Evolutionary conservation across 2,888 invertebrate genomes (phyloP).

Genomic region (Luperina nickerlii): DNA sequence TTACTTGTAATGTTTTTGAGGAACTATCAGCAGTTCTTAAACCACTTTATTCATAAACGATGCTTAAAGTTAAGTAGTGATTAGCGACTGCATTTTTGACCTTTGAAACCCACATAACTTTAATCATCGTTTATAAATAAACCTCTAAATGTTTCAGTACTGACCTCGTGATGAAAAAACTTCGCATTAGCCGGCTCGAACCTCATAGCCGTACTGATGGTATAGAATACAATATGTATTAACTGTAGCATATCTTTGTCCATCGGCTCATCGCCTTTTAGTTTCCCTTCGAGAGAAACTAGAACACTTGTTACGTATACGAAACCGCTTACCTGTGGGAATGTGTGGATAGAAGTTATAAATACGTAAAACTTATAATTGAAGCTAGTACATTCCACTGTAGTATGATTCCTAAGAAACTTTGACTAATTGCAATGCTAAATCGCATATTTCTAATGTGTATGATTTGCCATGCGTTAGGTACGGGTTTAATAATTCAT

Average conservation of each 20-base stretch:
- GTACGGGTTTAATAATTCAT: background rate
- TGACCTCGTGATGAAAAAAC: slow-evolving; percentile 98
- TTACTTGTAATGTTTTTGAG: background rate
- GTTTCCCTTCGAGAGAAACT: slow-evolving; percentile 96
- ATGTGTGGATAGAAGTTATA: background rate
- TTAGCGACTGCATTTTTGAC: background rate
- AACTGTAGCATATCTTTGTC: slow-evolving; percentile 93
- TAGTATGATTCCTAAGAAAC: background rate
- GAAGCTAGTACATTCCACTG: background rate
- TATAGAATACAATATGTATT: slow-evolving; percentile 97
- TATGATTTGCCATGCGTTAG: background rate
- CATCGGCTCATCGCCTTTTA: slow-evolving; percentile 87
- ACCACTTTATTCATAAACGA: background rate
- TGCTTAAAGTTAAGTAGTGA: too few relatives aligned
- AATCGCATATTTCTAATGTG: background rate
- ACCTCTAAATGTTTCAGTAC: slow-evolving; percentile 11
- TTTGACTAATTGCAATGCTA: background rate
- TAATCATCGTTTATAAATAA: background rate
- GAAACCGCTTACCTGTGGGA: slow-evolving; percentile 95
- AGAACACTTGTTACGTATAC: slow-evolving; percentile 99
- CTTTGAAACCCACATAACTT: background rate
- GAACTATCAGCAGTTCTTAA: background rate
- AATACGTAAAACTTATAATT: background rate
- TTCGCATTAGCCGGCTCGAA: slow-evolving; percentile 99
- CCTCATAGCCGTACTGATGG: slow-evolving; percentile 99